Base-by-base conservation (phyloP, 2,888 invertebrate genomes). In the Teleogryllus oceanicus region DNA sequence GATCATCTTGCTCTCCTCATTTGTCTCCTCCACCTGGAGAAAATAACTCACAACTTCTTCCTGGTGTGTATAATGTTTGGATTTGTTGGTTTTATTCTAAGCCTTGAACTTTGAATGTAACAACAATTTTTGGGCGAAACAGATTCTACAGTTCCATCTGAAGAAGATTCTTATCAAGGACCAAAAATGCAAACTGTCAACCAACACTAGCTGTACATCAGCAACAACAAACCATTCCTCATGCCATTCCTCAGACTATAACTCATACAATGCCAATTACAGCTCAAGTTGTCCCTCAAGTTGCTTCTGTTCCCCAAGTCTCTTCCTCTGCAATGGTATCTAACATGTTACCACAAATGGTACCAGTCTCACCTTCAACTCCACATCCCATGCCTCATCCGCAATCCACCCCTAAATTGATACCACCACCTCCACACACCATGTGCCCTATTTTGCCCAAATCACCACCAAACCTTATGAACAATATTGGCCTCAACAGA, bases 111-210 rank as follows among this genome's bases (percentile, higher is more conserved):
- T 62, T 62, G 5, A 62, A 13, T 62, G 8, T 37, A 37, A 37
- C 5, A 8, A 37, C 37, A 5, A 37, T 37, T 37, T 37, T 37
- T 37, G 37, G 8, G 37, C 8, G 37, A 37, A 62, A 18, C 62
- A 62, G 62, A 62, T n/a, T 62, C 62, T 0, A 62, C 62, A 18
- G 62, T 62, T 62, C 13, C 13, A 13, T 62, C n/a, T 8, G 62
- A 62, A 62, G 62, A 62, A 18, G 62, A 62, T 62, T 62, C 62
- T n/a, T 62, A n/a, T 62, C 62, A 62, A 62, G 62, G 62, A 62
- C 62, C 13, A n/a, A 62, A 62, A n/a, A 37, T 37, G 37, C 37
- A 37, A 37, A 37, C 37, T 37, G 37, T 37, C 62, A 62, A 62
- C n/a, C 62, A 62, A 12, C n/a, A 62, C n/a, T 16, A 62, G 16